phyloP scores from a whole-genome alignment of 2,797 vertebrate genomes.

The Sorex maritimensis region DNA sequence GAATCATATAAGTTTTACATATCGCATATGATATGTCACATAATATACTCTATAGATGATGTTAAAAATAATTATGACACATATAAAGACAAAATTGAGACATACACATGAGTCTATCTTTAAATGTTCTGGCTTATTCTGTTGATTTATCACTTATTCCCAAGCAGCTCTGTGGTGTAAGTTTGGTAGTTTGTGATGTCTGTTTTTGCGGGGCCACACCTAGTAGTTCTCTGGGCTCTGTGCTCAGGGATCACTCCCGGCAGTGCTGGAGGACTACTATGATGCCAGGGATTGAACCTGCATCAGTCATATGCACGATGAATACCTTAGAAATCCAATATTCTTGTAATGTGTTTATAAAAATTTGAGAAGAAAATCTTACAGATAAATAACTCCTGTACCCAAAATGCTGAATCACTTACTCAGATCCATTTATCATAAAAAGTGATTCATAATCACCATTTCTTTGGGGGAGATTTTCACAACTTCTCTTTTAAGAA shows the following conservation, averaged over 20 bases:
- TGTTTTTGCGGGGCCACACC: too few relatives aligned
- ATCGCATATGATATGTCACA: too few relatives aligned
- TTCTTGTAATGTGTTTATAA: constrained; percentile 43
- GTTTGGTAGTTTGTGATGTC: constrained; percentile 33
- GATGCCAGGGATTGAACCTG: too few relatives aligned
- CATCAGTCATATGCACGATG: too few relatives aligned
- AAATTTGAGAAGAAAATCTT: background rate
- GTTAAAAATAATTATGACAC: background rate
- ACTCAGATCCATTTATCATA: constrained; percentile 34
- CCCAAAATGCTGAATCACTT: constrained; percentile 6
- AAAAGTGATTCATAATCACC: constrained; percentile 58
- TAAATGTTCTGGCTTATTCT: background rate
- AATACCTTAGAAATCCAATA: too few relatives aligned
- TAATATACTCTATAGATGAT: background rate
- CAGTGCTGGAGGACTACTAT: too few relatives aligned
- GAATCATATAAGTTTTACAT: too few relatives aligned
- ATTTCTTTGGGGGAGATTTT: constrained; percentile 45
- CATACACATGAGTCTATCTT: background rate
- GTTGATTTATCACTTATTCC: background rate
- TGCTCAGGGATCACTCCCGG: too few relatives aligned
- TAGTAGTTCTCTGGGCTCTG: too few relatives aligned
- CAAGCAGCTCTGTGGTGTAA: background rate
- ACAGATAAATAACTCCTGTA: constrained; percentile 43
- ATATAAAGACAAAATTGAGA: background rate
- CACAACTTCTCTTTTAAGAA: constrained; percentile 58